These are phyloP conservation scores for Therioaphis trifolii DNA, from an alignment of 2,888 invertebrate genomes.

Conservation along the genomic window DNA sequence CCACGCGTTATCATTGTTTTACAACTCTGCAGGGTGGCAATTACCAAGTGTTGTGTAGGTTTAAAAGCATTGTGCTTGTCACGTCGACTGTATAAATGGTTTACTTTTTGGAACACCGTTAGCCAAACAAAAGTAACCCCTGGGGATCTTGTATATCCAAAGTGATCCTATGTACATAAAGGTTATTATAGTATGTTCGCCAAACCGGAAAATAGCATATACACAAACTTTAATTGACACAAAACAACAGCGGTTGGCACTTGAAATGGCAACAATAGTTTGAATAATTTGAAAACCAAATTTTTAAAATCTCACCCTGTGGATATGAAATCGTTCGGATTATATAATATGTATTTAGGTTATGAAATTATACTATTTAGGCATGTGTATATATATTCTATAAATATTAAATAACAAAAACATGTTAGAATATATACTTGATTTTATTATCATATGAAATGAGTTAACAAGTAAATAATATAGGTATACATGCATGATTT, in stretches of 20 bases:
- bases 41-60: constrained; percentile 46
- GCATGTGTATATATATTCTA: too few species aligned
- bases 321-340: too few species aligned
- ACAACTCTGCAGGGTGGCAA: constrained; percentile 51
- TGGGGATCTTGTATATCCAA: constrained; percentile 19
- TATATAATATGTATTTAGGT: too few species aligned
- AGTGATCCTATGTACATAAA: constrained; percentile 20
- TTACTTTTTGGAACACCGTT: constrained; percentile 25
- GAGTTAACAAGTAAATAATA: too few species aligned
- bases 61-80: constrained; percentile 44
- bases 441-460: too few species aligned
- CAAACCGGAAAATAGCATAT: constrained; percentile 45
- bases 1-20: constrained; percentile 48
- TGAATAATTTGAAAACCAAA: constrained; percentile 10
- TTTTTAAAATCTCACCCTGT: too few species aligned
- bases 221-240: constrained; percentile 28
- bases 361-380: too few species aligned
- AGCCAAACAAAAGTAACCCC: constrained; percentile 45
- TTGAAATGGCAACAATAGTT: background rate
- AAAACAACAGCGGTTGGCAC: constrained; percentile 14
- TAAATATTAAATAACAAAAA: too few species aligned
- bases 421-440: too few species aligned
- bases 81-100: constrained; percentile 56
- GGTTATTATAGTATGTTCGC: constrained; percentile 29
- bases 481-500: too few species aligned